A percentile compares a stretch with the other conserved stretches of the same genome.
phyloP scores from a whole-genome alignment of 2,888 invertebrate genomes.

The Platycnemis pennipes region DNA sequence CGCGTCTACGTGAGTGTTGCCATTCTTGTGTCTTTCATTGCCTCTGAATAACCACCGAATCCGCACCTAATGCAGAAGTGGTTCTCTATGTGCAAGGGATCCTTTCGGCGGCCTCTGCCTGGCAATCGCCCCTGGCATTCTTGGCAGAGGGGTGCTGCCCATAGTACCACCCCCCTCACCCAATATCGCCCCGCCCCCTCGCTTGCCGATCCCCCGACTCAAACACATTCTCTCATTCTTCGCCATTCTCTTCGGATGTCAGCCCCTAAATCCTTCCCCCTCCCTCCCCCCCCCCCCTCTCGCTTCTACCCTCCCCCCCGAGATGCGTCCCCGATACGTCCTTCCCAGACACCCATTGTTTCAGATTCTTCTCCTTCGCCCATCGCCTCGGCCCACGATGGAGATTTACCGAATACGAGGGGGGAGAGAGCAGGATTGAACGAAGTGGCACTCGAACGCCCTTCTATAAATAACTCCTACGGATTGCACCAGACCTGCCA shows the following conservation, averaged over 20 bases:
- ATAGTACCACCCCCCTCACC: not conserved
- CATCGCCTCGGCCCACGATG: not conserved
- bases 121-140: no score
- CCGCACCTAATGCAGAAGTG: no score
- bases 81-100: no score
- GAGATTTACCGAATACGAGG: not conserved
- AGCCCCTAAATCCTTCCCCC: not conserved
- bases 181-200: not conserved
- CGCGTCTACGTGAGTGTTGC: no score
- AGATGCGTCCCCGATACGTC: no score
- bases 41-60: no score
- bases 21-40: no score
- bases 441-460: not conserved
- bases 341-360: not conserved
- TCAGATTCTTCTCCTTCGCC: not conserved
- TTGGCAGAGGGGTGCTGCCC: no score
- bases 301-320: not conserved
- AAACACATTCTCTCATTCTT: not conserved
- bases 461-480: not conserved
- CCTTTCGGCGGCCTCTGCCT: no score
- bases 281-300: not conserved
- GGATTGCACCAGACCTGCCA: not conserved
- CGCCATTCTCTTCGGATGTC: not conserved
- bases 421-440: not conserved
- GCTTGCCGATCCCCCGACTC: not conserved